Evolutionary conservation across 2,888 invertebrate genomes (phyloP).

Genomic region (Clepsis dumicolana): DNA sequence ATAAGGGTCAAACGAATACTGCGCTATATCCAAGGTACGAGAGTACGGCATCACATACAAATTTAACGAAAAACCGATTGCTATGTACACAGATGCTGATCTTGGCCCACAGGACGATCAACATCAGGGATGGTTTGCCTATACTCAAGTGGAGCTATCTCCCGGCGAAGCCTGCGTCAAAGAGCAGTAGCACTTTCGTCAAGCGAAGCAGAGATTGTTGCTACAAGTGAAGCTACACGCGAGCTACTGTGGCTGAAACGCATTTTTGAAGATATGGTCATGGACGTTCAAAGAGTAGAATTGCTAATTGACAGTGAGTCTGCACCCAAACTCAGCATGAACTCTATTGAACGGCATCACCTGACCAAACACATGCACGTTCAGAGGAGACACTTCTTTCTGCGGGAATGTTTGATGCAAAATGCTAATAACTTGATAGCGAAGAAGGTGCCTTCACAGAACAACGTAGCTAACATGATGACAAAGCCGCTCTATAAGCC

Average conservation of each 20-base stretch:
- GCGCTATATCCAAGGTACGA: slow-evolving; percentile 1
- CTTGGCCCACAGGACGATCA: not conserved
- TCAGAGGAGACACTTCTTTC: not conserved
- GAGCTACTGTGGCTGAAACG: not conserved
- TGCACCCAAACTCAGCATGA: no score
- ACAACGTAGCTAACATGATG: not conserved
- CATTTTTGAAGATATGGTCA: not conserved
- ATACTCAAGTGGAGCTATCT: not conserved
- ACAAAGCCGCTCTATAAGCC: not conserved
- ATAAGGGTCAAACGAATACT: slow-evolving; percentile 9
- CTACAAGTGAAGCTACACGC: not conserved
- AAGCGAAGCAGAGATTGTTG: not conserved
- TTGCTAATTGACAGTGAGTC: not conserved
- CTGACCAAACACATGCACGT: no score
- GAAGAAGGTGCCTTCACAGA: not conserved
- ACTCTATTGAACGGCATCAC: no score
- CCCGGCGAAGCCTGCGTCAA: not conserved
- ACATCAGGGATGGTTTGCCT: not conserved
- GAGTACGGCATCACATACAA: not conserved
- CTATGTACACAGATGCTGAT: no score
- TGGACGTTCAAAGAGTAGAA: not conserved
- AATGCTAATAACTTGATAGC: not conserved
- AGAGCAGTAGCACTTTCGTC: not conserved
- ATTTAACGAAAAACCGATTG: slow-evolving; percentile 24
- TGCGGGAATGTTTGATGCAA: not conserved